These are phyloP conservation scores for Frieseomelitta varia DNA, from an alignment of 1,140 invertebrate genomes.

Conservation along the genomic window DNA sequence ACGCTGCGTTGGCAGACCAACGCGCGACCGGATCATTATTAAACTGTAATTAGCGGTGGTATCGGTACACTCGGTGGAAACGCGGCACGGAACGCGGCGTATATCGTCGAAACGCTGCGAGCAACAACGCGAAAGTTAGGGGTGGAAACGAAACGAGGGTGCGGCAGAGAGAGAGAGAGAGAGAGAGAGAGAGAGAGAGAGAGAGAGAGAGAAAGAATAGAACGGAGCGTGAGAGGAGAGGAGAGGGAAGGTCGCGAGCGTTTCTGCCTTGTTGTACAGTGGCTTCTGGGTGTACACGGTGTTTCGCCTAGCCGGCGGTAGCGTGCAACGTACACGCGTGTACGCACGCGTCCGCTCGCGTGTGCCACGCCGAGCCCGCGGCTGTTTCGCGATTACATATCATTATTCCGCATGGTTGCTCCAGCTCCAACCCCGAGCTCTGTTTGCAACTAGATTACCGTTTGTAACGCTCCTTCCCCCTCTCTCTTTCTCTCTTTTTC, in stretches of 20 bases:
- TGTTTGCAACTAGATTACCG: conserved; percentile 75
- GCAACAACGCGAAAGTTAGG: conserved; percentile 17
- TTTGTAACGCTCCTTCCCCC: conserved; percentile 41
- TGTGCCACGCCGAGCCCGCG: conserved; percentile 50
- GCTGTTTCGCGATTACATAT: conserved; percentile 77
- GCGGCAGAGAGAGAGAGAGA: too few relatives aligned
- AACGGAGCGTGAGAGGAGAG: neutral
- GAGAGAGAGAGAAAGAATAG: too few relatives aligned
- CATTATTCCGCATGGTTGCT: conserved; percentile 79
- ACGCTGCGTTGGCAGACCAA: too few relatives aligned
- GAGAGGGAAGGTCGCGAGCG: neutral
- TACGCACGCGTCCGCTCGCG: conserved; percentile 23
- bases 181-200: too few relatives aligned
- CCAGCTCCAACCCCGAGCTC: conserved; percentile 69
- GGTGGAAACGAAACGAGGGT: neutral
- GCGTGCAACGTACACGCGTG: conserved; percentile 1
- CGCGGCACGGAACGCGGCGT: too few relatives aligned
- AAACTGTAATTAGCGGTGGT: conserved; percentile 31
- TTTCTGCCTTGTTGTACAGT: conserved; percentile 38
- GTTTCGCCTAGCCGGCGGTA: neutral
- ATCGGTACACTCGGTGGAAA: neutral
- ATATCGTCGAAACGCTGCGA: conserved; percentile 2
- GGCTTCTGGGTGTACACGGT: conserved; percentile 12
- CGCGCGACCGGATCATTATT: conserved; percentile 8
- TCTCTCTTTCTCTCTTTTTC: neutral